phyloP scores from a whole-genome alignment of 2,113 vertebrate species.

The Haemorhous mexicanus region DNA sequence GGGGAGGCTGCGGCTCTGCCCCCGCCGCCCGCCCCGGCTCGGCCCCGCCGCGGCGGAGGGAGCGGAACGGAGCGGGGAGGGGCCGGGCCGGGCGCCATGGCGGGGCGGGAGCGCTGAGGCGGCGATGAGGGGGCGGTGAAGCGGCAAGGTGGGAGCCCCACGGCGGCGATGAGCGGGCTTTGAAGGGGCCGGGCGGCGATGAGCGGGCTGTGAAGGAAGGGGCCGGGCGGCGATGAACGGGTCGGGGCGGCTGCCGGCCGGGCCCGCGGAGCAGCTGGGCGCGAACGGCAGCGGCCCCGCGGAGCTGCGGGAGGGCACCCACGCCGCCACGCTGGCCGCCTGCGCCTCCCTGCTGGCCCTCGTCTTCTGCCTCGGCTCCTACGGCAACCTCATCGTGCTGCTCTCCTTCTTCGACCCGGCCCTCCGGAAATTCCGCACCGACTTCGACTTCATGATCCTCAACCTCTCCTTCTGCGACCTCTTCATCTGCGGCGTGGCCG shows the following conservation, averaged over 20 bases:
- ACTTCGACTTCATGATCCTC: conserved; percentile 97
- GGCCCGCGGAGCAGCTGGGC: conserved; percentile 16
- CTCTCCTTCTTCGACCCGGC: conserved; percentile 95
- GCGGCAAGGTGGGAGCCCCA: not conserved
- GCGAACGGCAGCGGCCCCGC: conserved; percentile 55
- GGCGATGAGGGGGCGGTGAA: not conserved
- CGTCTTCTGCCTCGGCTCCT: conserved; percentile 93
- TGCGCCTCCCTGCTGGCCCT: conserved; percentile 85
- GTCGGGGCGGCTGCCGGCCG: conserved; percentile 47
- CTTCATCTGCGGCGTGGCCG: conserved; percentile 90
- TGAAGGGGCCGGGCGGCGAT: too few species aligned
- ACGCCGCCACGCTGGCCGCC: conserved; percentile 83
- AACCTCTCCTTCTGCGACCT: conserved; percentile 96
- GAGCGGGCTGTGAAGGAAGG: too few species aligned
- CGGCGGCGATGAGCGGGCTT: not conserved
- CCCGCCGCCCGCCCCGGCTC: not conserved
- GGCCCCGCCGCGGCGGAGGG: not conserved
- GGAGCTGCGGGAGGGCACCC: conserved; percentile 76
- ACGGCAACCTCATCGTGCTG: conserved; percentile 93
- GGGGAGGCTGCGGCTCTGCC: not conserved
- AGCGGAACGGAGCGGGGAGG: not conserved
- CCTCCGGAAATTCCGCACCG: conserved; percentile 93
- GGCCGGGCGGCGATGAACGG: not conserved
- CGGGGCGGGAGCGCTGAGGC: not conserved
- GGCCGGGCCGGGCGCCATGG: not conserved